phyloP scores from a whole-genome alignment of 2,888 invertebrate genomes.

The Chymomyza caudatula region DNA sequence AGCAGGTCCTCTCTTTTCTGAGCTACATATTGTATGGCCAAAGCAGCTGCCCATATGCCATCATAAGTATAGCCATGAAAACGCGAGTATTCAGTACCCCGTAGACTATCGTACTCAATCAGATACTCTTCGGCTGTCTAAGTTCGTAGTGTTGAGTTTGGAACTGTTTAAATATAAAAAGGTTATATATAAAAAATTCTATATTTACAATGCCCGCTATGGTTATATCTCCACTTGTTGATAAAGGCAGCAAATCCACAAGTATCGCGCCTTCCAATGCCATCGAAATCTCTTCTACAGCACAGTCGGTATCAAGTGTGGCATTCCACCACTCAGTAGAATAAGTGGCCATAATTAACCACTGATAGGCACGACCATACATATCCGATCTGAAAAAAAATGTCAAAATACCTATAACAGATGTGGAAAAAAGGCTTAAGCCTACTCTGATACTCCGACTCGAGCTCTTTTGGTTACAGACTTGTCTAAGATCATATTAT shows the following conservation, averaged over 20 bases:
- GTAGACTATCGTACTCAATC: conserved; percentile 88
- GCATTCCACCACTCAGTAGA: conserved; percentile 86
- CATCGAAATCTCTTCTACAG: conserved; percentile 84
- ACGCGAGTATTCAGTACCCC: conserved; percentile 91
- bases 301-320: conserved; percentile 82
- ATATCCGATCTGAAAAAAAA: conserved; percentile 83
- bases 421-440: no score
- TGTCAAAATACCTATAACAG: neutral
- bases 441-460: no score
- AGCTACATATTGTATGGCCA: conserved; percentile 94
- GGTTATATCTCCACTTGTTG: conserved; percentile 91
- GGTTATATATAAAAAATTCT: neutral
- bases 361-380: conserved; percentile 95
- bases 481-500: neutral
- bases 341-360: conserved; percentile 95
- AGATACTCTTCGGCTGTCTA: conserved; percentile 94
- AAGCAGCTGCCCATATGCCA: conserved; percentile 97
- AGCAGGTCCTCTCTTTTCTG: conserved; percentile 88
- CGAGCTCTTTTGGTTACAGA: no score
- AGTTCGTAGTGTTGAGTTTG: conserved; percentile 52
- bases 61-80: conserved; percentile 99
- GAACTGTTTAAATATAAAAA: neutral
- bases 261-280: conserved; percentile 93
- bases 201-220: conserved; percentile 91
- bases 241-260: conserved; percentile 91